These are phyloP conservation scores for Plectropomus leopardus DNA, from an alignment of 2,113 vertebrate genomes.

Conservation along the genomic window DNA sequence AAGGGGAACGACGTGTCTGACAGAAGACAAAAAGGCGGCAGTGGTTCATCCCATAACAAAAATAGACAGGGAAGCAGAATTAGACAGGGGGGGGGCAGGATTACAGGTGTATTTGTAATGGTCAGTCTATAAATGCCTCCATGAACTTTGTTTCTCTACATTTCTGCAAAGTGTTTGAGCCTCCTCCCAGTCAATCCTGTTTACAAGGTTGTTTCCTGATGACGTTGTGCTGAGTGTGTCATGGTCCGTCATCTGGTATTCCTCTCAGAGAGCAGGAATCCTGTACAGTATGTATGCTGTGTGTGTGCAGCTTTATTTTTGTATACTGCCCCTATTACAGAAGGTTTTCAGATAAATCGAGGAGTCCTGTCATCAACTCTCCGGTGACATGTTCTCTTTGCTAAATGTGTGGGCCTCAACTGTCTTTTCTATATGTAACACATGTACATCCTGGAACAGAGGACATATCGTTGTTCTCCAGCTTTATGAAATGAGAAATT, in stretches of 20 bases:
- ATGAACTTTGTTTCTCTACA: constrained; percentile 21
- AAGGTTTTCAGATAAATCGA: background rate
- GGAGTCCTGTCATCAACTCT: background rate
- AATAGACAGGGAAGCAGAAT: constrained; percentile 48
- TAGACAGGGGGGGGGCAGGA: background rate
- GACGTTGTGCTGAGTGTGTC: constrained; percentile 61
- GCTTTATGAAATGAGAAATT: background rate
- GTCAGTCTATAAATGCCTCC: constrained; percentile 59
- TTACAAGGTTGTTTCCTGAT: constrained; percentile 81
- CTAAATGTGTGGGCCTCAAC: background rate
- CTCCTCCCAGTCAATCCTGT: constrained; percentile 80
- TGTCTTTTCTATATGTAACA: background rate
- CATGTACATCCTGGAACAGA: constrained; percentile 29
- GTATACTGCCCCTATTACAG: too few species aligned
- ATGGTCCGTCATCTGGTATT: constrained; percentile 72
- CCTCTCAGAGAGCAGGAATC: constrained; percentile 58
- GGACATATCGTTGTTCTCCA: constrained; percentile 32
- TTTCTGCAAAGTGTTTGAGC: constrained; percentile 38
- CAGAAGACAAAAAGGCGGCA: background rate
- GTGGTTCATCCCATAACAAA: constrained; percentile 14
- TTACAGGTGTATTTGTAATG: constrained; percentile 66
- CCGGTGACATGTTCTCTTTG: background rate
- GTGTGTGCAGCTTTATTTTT: background rate
- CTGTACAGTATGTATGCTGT: background rate
- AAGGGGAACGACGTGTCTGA: background rate